Base-by-base conservation (phyloP, 2,113 vertebrate genomes). In the Cochlearius cochlearius region DNA sequence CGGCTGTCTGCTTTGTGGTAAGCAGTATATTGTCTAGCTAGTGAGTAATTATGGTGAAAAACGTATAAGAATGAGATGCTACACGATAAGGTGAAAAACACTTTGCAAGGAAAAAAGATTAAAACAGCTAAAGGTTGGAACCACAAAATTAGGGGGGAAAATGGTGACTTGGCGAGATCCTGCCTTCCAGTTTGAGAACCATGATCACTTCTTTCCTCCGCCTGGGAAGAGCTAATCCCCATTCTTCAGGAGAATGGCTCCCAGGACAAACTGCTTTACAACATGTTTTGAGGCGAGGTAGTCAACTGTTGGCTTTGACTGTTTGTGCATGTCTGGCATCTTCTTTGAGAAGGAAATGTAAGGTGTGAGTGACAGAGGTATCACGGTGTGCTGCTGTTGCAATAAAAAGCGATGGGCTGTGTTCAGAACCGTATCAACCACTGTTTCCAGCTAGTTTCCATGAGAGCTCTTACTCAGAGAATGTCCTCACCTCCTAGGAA, bases 51-150 rank as follows among this genome's bases (percentile, higher is more conserved):
- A n/a, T 1, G 7, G 30, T 36, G 41, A 82, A 94, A 94, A 41
- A 5, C 43, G 13, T 26, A 0, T 1, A 4, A 43, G 8, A 69
- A 69, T 15, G 34, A 15, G n/a, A 8, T 36, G 10, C 7, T 22
- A 41, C 30, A 30, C 3, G 47, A 23, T 1, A 38, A 47, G 5
- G 60, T 17, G 36, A 68, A 78, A 88, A 71, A 4, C 3, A 13
- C 2, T 60, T 56, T 1, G 4, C 6, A 26, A 59, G 15, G 30
- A 38, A 60, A 47, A 30, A 69, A 36, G 7, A 30, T 1, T 38
- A 45, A 15, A 32, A 74, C 84, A 59, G 13, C 2, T 4, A 15
- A 90, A 29, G 19, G 22, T 12, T 74, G 19, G 29, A 75, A 68
- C 3, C 15, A 56, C 63, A 63, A 43, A 77, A 80, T 22, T 11